Percentiles rank a stretch among this genome's conserved stretches.
Evolutionary conservation across 2,113 vertebrate genomes (phyloP).

Genomic region (Pterocles orientalis): DNA sequence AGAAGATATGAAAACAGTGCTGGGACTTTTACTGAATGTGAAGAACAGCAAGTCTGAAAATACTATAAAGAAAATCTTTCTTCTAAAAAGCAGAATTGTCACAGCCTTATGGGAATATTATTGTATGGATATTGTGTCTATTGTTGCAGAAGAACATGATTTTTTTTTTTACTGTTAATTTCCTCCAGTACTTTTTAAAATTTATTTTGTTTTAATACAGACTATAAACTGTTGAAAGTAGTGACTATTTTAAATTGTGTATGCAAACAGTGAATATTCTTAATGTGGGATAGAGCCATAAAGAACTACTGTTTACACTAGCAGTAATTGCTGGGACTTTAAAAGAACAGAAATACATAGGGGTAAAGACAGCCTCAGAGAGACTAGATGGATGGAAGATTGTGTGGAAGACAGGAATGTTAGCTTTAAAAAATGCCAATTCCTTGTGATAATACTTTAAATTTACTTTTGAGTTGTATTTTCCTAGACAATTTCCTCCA

Average conservation of each 20-base stretch:
- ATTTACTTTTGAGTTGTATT: background rate
- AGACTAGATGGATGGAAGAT: background rate
- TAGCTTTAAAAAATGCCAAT: background rate
- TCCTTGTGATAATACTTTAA: background rate
- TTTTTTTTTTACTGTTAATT: background rate
- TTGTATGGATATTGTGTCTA: background rate
- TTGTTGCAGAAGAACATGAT: background rate
- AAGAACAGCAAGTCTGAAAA: background rate
- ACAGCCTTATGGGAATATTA: background rate
- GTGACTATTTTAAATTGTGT: background rate
- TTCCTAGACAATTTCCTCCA: background rate
- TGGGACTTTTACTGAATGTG: background rate
- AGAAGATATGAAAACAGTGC: background rate
- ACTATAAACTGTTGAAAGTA: background rate
- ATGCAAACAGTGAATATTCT: background rate
- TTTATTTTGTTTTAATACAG: background rate
- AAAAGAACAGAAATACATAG: background rate
- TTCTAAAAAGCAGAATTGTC: background rate
- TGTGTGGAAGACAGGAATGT: background rate
- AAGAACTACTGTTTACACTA: background rate
- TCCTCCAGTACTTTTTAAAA: background rate
- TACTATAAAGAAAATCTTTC: background rate
- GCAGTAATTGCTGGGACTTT: background rate
- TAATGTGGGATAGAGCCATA: background rate
- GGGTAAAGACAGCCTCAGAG: background rate